Conservation (phyloP, 2,797 vertebrate genomes). For the Phoxinus dragarum region DNA sequence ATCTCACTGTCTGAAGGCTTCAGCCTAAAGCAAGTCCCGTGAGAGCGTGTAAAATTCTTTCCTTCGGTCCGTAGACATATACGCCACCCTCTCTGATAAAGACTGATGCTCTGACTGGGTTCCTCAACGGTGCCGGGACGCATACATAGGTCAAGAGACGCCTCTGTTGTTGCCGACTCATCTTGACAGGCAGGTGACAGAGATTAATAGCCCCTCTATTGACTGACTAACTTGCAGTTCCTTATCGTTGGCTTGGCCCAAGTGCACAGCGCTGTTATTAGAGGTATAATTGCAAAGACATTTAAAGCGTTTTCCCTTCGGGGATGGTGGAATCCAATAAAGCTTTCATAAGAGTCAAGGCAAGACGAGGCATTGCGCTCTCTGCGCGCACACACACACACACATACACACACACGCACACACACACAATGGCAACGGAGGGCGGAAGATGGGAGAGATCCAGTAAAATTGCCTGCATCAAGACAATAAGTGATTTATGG, state of each 20-base stretch:
- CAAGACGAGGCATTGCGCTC: slow-evolving; percentile 69
- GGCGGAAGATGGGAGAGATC: slow-evolving; percentile 70
- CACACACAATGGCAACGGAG: slow-evolving; percentile 60
- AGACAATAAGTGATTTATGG: slow-evolving; percentile 92
- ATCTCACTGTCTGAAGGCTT: slow-evolving; percentile 45
- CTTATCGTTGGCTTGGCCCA: slow-evolving; percentile 89
- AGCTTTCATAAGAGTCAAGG: slow-evolving; percentile 87
- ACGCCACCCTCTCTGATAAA: slow-evolving; percentile 11
- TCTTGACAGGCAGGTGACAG: slow-evolving; percentile 88
- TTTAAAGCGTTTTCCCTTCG: slow-evolving; percentile 98
- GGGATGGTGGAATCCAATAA: slow-evolving; percentile 97
- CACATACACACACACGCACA: slow-evolving; percentile 40
- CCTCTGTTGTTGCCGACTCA: slow-evolving; percentile 85
- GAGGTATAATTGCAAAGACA: slow-evolving; percentile 94
- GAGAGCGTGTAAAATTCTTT: slow-evolving; percentile 27
- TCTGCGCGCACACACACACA: slow-evolving; percentile 60
- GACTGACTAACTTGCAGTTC: slow-evolving; percentile 91
- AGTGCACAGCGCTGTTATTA: slow-evolving; percentile 90
- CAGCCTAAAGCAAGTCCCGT: slow-evolving; percentile 51
- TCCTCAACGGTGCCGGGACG: slow-evolving; percentile 73
- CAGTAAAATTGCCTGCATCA: slow-evolving; percentile 76
- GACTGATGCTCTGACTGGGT: slow-evolving; percentile 66
- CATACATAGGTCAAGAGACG: slow-evolving; percentile 84
- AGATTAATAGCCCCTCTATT: slow-evolving; percentile 93
- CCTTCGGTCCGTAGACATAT: slow-evolving; percentile 6